Evolutionary conservation across 2,797 vertebrate species (phyloP).

Genomic region (Crenuchus spilurus): DNA sequence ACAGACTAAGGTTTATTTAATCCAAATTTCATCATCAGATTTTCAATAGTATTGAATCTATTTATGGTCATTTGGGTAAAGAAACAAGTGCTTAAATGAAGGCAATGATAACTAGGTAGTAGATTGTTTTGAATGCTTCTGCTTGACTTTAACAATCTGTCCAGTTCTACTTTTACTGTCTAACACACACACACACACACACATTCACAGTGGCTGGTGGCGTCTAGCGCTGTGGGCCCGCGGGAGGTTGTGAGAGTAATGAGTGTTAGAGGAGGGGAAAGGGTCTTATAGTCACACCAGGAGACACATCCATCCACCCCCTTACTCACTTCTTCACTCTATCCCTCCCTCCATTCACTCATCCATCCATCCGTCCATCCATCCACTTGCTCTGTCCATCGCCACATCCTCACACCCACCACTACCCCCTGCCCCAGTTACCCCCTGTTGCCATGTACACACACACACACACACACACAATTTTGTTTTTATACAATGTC

Average conservation of each 20-base stretch:
- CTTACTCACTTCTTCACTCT: constrained; percentile 43
- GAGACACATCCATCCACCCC: constrained; percentile 38
- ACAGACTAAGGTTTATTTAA: too few species aligned
- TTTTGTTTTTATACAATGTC: too few species aligned
- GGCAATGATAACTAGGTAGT: constrained; percentile 6
- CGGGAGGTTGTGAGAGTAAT: constrained; percentile 62
- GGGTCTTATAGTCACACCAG: constrained; percentile 57
- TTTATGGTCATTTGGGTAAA: too few species aligned
- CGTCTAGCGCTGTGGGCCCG: constrained; percentile 60
- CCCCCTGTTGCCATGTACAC: constrained; percentile 41
- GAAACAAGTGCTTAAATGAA: too few species aligned
- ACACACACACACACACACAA: constrained; percentile 1
- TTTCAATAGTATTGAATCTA: too few species aligned
- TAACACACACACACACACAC: constrained; percentile 19
- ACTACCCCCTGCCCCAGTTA: constrained; percentile 7
- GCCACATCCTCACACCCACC: neutral
- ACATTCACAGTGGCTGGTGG: constrained; percentile 49
- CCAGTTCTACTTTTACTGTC: neutral
- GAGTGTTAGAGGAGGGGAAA: constrained; percentile 64
- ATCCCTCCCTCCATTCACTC: constrained; percentile 8
- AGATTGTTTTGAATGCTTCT: constrained; percentile 1
- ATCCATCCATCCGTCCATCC: neutral
- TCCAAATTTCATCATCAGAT: too few species aligned
- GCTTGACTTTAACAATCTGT: neutral
- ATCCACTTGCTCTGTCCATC: constrained; percentile 32